Evolutionary conservation across 1,140 invertebrate species (phyloP), one percentile per base, ranked within the genome.

Genomic region (Polypedilum pembai): DNA sequence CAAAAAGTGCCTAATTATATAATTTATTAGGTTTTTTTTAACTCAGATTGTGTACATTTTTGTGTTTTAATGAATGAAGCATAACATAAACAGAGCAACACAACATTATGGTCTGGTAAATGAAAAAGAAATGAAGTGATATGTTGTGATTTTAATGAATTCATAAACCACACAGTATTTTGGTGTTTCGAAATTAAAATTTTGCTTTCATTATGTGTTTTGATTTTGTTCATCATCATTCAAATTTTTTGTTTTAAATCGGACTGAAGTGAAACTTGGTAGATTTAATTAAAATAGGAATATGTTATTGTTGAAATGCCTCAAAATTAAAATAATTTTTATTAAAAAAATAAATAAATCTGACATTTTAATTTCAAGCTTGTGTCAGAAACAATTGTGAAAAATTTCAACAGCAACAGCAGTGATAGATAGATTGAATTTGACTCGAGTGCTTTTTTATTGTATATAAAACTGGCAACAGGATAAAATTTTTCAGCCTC

Each of bases 81-180:
- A 33, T n/a, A n/a, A n/a, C n/a, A n/a, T n/a, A n/a, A n/a, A n/a
- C n/a, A n/a, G n/a, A n/a, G n/a, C n/a, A n/a, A n/a, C n/a, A 33
- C 24, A 33, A 33, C 24, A 33, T 33, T 56, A 4, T 15, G 45
- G 4, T 15, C 15, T 56, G 12, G 12, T 56, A 3, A 56, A 56
- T 56, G 45, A 56, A 56, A 56, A 56, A 56, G 15, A 56, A 56
- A 56, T 56, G 45, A 56, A 12, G n/a, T n/a, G 45, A 56, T 45
- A 45, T 56, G 45, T n/a, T 56, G 45, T n/a, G 45, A 56, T 56
- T 56, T 12, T 56, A 56, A 56, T 56, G n/a, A 56, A 56, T 56
- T 56, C 45, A 15, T 12, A 12, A 56, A n/a, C n/a, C 45, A n/a
- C 41, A 45, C 41, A 45, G 15, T 8, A 8, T 45, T 45, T 8